Base-by-base conservation (phyloP, 2,797 vertebrate species). In the Diplodus sargus region DNA sequence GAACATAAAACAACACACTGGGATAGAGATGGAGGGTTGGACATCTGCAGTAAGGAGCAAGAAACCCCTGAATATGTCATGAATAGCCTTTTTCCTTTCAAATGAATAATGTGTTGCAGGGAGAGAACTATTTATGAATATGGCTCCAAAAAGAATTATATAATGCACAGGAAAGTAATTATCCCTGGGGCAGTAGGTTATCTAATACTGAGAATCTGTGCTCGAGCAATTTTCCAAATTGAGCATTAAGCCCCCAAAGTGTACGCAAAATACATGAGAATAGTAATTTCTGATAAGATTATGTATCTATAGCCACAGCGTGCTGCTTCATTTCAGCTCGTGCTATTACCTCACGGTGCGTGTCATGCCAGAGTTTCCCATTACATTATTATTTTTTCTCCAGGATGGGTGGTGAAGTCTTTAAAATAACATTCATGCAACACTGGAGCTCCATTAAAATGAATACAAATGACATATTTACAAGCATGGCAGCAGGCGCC, bases 81-180 rank as follows among this genome's bases (percentile, higher is more conserved):
- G 75, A 87, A 84, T 79, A 82, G 51, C 22, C n/a, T 71, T 83
- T 34, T 82, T 62, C 60, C 69, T 78, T 83, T 84, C 66, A 80
- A 78, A 86, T 77, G 69, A 86, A 78, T 79, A 82, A 76, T 79
- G 81, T 83, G 58, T 66, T 75, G 62, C 45, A 61, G 45, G 52
- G 68, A 74, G 53, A 62, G 49, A 76, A 78, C 45, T 74, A 82
- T 86, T 81, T 83, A 83, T 87, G 83, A 90, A 87, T 84, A 77
- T 0, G 53, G 66, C 49, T 76, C 66, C 48, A 81, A 83, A 85
- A 84, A 79, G 20, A 79, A 85, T 83, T 66, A 75, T 86, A 80
- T 74, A 83, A 87, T 82, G 70, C 66, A 82, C 47, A 83, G 69
- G 60, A 74, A 83, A 74, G 85, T 82, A 78, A 86, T 87, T 78